These are phyloP conservation scores for Lepidurus apus DNA, from an alignment of 1,140 invertebrate genomes.

Conservation along the genomic window DNA sequence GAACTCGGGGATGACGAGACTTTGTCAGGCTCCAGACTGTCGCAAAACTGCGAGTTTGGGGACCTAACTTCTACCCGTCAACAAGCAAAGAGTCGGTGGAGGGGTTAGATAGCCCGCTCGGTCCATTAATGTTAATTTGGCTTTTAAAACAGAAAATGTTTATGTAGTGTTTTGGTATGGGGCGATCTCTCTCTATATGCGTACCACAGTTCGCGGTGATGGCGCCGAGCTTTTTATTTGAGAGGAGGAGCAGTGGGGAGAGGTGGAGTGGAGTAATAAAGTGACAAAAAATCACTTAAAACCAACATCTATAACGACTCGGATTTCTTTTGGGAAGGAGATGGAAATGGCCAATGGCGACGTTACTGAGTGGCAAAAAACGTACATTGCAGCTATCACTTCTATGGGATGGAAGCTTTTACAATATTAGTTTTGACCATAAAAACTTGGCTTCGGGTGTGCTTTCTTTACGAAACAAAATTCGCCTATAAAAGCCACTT, in stretches of 20 bases:
- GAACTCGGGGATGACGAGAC: background rate
- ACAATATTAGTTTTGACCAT: conserved; percentile 1
- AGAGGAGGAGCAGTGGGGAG: background rate
- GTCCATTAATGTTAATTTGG: conserved; percentile 6
- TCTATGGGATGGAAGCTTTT: conserved; percentile 15
- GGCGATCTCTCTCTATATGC: background rate
- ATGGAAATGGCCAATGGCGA: conserved; percentile 21
- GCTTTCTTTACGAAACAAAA: background rate
- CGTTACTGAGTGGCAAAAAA: conserved; percentile 18
- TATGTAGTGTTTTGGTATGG: background rate
- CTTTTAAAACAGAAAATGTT: background rate
- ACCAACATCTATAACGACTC: conserved; percentile 1
- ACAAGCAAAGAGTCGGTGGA: background rate
- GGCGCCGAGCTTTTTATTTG: background rate
- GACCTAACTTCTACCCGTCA: background rate
- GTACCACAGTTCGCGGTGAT: background rate
- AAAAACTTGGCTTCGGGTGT: background rate
- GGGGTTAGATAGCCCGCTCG: background rate
- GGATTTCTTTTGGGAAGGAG: background rate
- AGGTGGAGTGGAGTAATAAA: background rate
- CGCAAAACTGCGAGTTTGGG: background rate
- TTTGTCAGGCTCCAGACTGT: conserved; percentile 21
- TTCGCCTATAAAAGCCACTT: background rate
- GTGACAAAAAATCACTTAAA: conserved; percentile 16
- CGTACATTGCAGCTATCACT: background rate